Percentiles rank a stretch among this genome's conserved stretches.
These are phyloP conservation scores for Cotesia chilonis DNA, from an alignment of 1,140 invertebrate species.

Conservation along the genomic window DNA sequence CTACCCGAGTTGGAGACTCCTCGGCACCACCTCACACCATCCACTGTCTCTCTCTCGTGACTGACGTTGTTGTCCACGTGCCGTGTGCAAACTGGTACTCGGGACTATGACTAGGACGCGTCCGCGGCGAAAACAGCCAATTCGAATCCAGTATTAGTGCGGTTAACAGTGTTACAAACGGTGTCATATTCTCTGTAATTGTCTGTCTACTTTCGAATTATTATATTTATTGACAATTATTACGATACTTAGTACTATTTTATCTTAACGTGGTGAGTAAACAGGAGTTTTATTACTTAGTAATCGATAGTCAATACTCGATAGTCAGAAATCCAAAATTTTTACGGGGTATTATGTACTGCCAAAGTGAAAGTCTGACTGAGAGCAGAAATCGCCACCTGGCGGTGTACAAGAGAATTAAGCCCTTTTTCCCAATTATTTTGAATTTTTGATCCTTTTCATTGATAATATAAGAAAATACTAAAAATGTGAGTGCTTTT, in stretches of 20 bases:
- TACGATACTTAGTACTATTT: too few relatives aligned
- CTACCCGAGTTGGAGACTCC: slow-evolving; percentile 1
- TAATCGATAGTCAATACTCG: background rate
- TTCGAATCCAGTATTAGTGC: slow-evolving; percentile 68
- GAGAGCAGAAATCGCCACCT: too few relatives aligned
- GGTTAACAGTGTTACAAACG: slow-evolving; percentile 48
- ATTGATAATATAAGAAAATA: too few relatives aligned
- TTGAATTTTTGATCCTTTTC: too few relatives aligned
- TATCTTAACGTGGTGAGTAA: slow-evolving; percentile 35
- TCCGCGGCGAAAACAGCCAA: slow-evolving; percentile 58
- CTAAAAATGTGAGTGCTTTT: too few relatives aligned
- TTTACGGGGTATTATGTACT: too few relatives aligned
- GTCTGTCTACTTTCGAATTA: background rate
- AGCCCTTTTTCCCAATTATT: too few relatives aligned
- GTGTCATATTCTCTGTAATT: slow-evolving; percentile 17
- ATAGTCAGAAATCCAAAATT: too few relatives aligned
- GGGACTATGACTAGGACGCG: slow-evolving; percentile 63
- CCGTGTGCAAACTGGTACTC: slow-evolving; percentile 62
- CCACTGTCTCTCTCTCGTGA: slow-evolving; percentile 20
- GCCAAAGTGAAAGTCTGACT: too few relatives aligned
- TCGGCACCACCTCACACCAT: slow-evolving; percentile 13
- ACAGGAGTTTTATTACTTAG: background rate
- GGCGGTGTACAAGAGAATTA: too few relatives aligned
- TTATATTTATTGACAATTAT: background rate
- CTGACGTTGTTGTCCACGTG: slow-evolving; percentile 60